Evolutionary conservation across 2,888 invertebrate genomes (phyloP).

Genomic region (Dryomyza anilis): DNA sequence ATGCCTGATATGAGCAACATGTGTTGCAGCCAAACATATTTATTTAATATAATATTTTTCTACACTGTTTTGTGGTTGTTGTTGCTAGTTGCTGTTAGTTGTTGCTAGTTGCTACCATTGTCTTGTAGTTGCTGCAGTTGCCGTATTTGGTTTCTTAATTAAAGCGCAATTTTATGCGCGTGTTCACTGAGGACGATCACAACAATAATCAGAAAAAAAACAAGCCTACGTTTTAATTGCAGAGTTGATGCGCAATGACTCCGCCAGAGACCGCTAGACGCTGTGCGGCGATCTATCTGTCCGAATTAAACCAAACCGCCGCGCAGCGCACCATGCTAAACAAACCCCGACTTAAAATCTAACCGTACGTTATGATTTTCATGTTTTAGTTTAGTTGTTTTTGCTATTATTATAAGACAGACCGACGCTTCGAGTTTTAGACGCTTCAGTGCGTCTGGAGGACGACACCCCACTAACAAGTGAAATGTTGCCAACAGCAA

Average conservation of each 20-base stretch:
- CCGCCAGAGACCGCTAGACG: slow-evolving; percentile 23
- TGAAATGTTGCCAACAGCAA: slow-evolving; percentile 20
- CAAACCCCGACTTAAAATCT: not conserved
- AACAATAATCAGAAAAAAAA: not conserved
- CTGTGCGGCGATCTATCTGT: not conserved
- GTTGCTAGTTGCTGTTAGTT: too few relatives aligned
- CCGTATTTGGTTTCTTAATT: slow-evolving; percentile 42
- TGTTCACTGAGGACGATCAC: slow-evolving; percentile 54
- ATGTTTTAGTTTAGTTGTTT: slow-evolving; percentile 16
- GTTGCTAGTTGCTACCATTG: slow-evolving; percentile 9
- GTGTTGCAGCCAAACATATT: too few relatives aligned
- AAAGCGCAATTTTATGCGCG: slow-evolving; percentile 54
- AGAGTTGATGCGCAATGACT: slow-evolving; percentile 25
- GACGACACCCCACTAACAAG: slow-evolving; percentile 26
- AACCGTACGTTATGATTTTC: slow-evolving; percentile 29
- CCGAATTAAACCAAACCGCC: not conserved
- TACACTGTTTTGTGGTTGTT: too few relatives aligned
- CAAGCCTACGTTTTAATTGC: slow-evolving; percentile 39
- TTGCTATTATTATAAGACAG: slow-evolving; percentile 2
- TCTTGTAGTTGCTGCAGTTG: slow-evolving; percentile 21
- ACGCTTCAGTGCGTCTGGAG: too few relatives aligned
- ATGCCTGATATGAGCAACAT: too few relatives aligned
- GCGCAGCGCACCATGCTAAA: not conserved
- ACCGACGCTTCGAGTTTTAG: too few relatives aligned
- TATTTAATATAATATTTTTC: too few relatives aligned